Conservation (phyloP, 2,888 invertebrate genomes). For the Ennomos quercinarius region DNA sequence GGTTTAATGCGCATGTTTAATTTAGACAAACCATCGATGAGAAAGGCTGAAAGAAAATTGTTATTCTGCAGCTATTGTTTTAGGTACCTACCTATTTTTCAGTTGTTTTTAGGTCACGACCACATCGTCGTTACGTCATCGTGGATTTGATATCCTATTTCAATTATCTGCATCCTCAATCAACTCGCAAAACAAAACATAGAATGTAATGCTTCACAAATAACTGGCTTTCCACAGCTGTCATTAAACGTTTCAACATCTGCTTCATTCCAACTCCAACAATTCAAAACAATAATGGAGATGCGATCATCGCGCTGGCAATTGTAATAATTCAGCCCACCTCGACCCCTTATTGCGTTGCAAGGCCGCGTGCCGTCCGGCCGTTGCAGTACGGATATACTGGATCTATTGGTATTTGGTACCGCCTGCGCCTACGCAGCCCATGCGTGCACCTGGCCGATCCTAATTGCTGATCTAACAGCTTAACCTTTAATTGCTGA, state of each 20-base stretch:
- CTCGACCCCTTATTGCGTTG: constrained; percentile 15
- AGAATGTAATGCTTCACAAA: constrained; percentile 25
- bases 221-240: constrained; percentile 26
- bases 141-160: neutral
- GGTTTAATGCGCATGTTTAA: constrained; percentile 18
- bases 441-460: constrained; percentile 54
- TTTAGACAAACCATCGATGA: neutral
- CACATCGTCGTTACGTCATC: too few species aligned
- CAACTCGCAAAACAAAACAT: constrained; percentile 3
- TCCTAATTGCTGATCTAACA: constrained; percentile 71
- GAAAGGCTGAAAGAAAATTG: too few species aligned
- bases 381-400: constrained; percentile 20
- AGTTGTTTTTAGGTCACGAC: too few species aligned
- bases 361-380: constrained; percentile 18
- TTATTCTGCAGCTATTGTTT: too few species aligned
- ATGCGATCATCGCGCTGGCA: constrained; percentile 31
- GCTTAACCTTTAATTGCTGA: constrained; percentile 64
- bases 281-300: constrained; percentile 33
- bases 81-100: too few species aligned
- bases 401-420: constrained; percentile 12
- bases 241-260: constrained; percentile 35
- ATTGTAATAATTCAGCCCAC: constrained; percentile 33
- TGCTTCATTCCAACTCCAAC: constrained; percentile 30
- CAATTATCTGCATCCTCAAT: neutral
- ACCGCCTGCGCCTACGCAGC: constrained; percentile 43